Evolutionary conservation across 2,113 vertebrate genomes (phyloP).

Genomic region (Embiotoca jacksoni): DNA sequence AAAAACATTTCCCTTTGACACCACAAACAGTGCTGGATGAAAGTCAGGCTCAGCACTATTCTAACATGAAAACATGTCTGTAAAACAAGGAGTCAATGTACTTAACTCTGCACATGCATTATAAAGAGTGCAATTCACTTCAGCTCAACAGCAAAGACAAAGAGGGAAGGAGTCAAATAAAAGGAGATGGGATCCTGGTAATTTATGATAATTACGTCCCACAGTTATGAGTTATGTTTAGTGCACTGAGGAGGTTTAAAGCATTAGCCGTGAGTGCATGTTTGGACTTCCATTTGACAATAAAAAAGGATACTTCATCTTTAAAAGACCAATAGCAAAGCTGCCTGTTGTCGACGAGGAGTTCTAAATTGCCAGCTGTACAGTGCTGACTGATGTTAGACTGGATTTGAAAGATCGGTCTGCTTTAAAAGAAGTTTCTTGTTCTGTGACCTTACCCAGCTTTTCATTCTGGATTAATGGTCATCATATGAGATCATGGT

Average conservation of each 20-base stretch:
- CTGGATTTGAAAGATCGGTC: background rate
- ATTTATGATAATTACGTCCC: conserved; percentile 63
- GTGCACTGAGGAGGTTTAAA: conserved; percentile 45
- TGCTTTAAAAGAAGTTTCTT: conserved; percentile 29
- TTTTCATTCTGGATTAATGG: conserved; percentile 50
- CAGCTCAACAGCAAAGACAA: conserved; percentile 44
- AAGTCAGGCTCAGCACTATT: conserved; percentile 58
- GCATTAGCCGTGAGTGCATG: conserved; percentile 55
- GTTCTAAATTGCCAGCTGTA: conserved; percentile 10
- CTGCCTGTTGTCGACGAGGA: conserved; percentile 16
- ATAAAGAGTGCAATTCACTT: conserved; percentile 16
- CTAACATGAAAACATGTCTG: conserved; percentile 36
- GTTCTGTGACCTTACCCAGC: conserved; percentile 53
- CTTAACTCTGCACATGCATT: conserved; percentile 18
- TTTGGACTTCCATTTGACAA: conserved; percentile 47
- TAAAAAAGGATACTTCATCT: conserved; percentile 32
- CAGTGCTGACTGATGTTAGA: conserved; percentile 6
- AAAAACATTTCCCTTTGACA: conserved; percentile 51
- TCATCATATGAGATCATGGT: conserved; percentile 64
- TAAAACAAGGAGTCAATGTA: conserved; percentile 20
- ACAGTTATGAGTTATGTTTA: conserved; percentile 43
- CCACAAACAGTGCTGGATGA: conserved; percentile 29
- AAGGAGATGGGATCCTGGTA: conserved; percentile 27
- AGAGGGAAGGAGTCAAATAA: conserved; percentile 19
- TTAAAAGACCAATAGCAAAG: conserved; percentile 46